Evolutionary conservation across 2,888 invertebrate species (phyloP), one percentile per base, ranked within the genome.

Genomic region (Octonoba sinensis): DNA sequence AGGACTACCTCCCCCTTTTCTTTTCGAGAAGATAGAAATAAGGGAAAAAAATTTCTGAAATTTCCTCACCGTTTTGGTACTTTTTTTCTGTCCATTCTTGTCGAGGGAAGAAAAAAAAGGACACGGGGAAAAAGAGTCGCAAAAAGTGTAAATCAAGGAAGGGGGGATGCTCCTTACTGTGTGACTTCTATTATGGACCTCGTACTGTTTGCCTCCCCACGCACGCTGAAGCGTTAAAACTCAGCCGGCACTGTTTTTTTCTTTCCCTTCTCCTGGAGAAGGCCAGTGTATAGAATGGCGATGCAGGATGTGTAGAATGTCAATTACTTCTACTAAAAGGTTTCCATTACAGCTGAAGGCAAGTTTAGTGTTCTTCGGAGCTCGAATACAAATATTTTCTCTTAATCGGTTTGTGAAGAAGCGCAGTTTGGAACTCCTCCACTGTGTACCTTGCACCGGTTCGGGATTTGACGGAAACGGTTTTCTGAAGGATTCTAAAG

Each of bases 271-370:
- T 36, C 15, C 22, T 18, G 27, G 57, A 13, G 54, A 22, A 22
- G 12, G 54, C 54, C 20, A n/a, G 54, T 36, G 54, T 18, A 20
- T n/a, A 54, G 16, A 20, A 54, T 18, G 54, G 54, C 49, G 24
- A 56, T 6, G 59, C 54, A 46, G 72, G 57, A 49, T 47, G 49
- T 62, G 59, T 24, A 62, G 79, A 79, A 74, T 81, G 81, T 81
- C 81, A 81, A 74, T 81, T 81, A 81, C 81, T 81, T 69, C 81
- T 74, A 74, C 74, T 81, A 81, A 81, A 81, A 81, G 81, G 74
- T 81, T 81, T 81, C 81, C 74, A 81, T 81, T 81, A 81, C 81
- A 81, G 67, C 74, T 81, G 64, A 74, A 74, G 81, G 65, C 74
- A 74, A 57, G 81, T 81, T 81, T 81, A 81, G 74, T 81, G 81